Base-by-base conservation (phyloP, 1,140 invertebrate genomes). In the Alviniconcha marisindica region DNA sequence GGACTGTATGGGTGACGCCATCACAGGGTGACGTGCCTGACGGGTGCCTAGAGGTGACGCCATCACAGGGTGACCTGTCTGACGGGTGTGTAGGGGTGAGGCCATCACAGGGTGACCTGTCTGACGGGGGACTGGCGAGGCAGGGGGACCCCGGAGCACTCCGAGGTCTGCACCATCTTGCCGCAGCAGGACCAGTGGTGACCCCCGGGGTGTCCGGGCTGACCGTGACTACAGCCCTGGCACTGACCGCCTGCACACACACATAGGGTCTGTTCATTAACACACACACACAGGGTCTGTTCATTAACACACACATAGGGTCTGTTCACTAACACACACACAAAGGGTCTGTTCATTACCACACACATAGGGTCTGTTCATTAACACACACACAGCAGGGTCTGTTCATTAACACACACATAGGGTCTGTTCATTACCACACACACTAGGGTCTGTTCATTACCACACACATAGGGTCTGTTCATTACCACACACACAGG, bases 131-230 rank as follows among this genome's bases (percentile, higher is more conserved):
- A 79, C 10, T 28, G 36, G 36, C 81, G 31, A 0, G 76, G 56
- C 40, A 40, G 21, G 77, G 69, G 40, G 1, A 40, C 18, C 15
- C 38, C 77, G 77, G 81, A 63, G 24, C 84, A 85, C 31, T 80
- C 76, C 2, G 84, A 85, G 63, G 28, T 74, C 28, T 77, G 28
- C 0, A n/a, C 60, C 84, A 80, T 83, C 81, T 85, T 85, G 40
- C 81, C 84, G 56, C 84, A 85, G 33, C 84, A 85, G 2, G 84
- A 83, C 84, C 84, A 85, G 77, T 83, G 81, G 31, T 48, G 69
- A 1, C 81, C 84, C 5, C 77, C 84, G 21, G 84, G 80, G 38
- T 85, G 81, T n/a, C 40, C 31, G 18, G 36, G 36, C 18, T 80
- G 42, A 24, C 81, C 84, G 28, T 80, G 81, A 48, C 63, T 77